Percentiles rank a stretch among this genome's conserved stretches.
phyloP scores from a whole-genome alignment of 2,797 vertebrate species.

The Morelia viridis region DNA sequence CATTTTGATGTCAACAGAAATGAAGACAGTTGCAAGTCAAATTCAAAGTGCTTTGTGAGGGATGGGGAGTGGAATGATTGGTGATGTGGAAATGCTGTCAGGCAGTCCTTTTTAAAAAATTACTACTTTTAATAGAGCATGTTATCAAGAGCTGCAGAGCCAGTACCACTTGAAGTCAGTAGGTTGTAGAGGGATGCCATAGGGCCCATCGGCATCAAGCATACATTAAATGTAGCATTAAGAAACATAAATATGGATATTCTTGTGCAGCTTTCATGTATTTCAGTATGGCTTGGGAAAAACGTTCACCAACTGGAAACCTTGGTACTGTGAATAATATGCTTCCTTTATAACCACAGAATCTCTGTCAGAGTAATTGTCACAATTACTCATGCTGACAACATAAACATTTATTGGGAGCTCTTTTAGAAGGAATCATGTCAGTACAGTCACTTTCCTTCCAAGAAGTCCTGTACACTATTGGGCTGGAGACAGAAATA shows the following conservation, averaged over 20 bases:
- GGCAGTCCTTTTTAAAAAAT: not conserved
- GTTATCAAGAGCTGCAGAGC: not conserved
- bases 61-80: not conserved
- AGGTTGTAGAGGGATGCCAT: not conserved
- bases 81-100: not conserved
- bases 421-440: slow-evolving; percentile 7
- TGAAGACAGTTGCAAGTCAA: not conserved
- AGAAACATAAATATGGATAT: not conserved
- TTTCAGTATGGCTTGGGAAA: not conserved
- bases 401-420: not conserved
- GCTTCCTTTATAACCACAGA: not conserved
- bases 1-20: not conserved
- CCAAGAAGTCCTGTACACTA: not conserved
- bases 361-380: slow-evolving; percentile 3
- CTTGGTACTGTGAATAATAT: not conserved
- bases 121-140: not conserved
- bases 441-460: not conserved
- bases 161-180: not conserved
- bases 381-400: not conserved
- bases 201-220: not conserved
- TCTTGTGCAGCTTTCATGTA: not conserved
- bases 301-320: not conserved
- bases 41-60: not conserved
- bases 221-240: not conserved
- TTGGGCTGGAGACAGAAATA: not conserved